Evolutionary conservation across 30 jellyfish, hydroid and myxozoan genomes (phyloP), one percentile per base, ranked within the genome.

Genomic region (Cassiopea xamachana): DNA sequence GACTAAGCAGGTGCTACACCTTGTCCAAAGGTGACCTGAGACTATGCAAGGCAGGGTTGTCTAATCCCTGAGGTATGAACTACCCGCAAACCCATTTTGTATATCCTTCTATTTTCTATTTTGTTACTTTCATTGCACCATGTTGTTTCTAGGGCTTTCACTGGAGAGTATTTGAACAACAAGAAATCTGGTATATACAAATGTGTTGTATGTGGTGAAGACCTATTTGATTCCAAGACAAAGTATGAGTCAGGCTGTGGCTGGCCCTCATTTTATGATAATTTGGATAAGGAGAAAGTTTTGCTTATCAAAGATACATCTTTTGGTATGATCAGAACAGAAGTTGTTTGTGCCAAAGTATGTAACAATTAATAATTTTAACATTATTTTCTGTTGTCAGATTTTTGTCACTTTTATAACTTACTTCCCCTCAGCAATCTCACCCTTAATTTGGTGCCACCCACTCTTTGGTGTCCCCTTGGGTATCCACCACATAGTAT

Each of bases 231-330:
- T 50, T 96, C 99, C 27, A 92, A 76, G 16, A 86, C 95, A 48
- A 96, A 96, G 46, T 96, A 69, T 88, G 97, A 96, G n/a, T 92
- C 98, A 75, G 99, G 99, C 0, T 80, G 95, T 70, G 99, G 99
- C 16, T 96, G 99, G 99, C 99, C 99, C 0, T 92, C 99, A n/a
- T 96, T 96, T 68, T 87, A 82, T 73, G 99, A 96, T 61, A 93
- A 82, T 48, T 51, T 92, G 62, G 93, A 84, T 47, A 89, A 89
- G 84, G 89, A 91, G 39, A 96, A 92, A 46, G 96, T 96, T 13
- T 88, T 91, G 78, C 59, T 69, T 49, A 87, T 92, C 76, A 74
- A 46, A 75, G 99, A 96, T 85, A 89, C 92, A 43, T 76, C 98
- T 6, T 71, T 71, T 85, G 97, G 97, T 18, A 96, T 89, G 98